Evolutionary conservation across 2,113 vertebrate genomes (phyloP), one percentile per base, ranked within the genome.

Genomic region (Austrofundulus limnaeus): DNA sequence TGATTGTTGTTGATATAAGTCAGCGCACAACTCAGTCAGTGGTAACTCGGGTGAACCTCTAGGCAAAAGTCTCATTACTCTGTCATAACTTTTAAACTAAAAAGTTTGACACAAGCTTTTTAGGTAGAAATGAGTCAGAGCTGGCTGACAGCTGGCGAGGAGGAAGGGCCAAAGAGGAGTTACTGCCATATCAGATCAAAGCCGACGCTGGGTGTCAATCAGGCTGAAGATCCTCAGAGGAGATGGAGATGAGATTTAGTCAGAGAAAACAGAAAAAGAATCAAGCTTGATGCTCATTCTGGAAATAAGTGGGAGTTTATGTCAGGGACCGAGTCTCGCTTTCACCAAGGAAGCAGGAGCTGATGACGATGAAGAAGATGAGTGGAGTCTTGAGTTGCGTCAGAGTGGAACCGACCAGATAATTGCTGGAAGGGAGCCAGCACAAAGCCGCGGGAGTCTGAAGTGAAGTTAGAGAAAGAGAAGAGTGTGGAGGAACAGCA

Each of bases 381-480:
- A 87, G 83, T 50, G 62, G 77, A 77, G 64, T 76, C 70, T 46
- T 68, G 73, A 83, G 74, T 78, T 89, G 83, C 87, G 85, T 87
- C 87, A 87, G 83, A 82, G 87, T 78, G 80, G 83, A 87, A 89
- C 82, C 83, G 62, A 86, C 61, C 80, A 77, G 78, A 86, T 87
- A 86, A 86, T 87, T 86, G 76, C 78, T 87, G 83, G 85, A 83
- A 70, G 61, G 1, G 62, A 67, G 81, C 85, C 85, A 87, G 76
- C 46, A 37, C 49, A 57, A 68, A 78, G 81, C 81, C 70, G 68
- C 71, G 43, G 65, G 75, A 78, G 83, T 83, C 59, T 69, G 61
- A 45, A 80, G 52, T 80, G 83, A 69, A 84, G 81, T 78, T 73
- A 65, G 68, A n/a, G n/a, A n/a, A n/a, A n/a, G n/a, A n/a, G n/a